Evolutionary conservation across 2,888 invertebrate genomes (phyloP), one percentile per base, ranked within the genome.

Genomic region (Coleophora flavipennella): DNA sequence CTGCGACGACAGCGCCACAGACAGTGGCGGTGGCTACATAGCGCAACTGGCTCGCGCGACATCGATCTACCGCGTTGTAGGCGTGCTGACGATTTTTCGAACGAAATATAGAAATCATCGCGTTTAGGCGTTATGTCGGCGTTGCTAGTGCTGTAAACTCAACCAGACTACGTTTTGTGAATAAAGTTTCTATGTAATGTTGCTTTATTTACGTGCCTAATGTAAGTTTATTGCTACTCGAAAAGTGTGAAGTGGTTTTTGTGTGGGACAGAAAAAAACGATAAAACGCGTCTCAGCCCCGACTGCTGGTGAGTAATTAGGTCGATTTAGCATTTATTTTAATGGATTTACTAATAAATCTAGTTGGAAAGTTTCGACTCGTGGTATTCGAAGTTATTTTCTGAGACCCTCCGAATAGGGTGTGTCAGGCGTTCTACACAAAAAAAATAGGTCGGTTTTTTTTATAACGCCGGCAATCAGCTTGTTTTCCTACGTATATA

Each of bases 31-130:
- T 49, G 49, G 55, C 67, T 67, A 72, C n/a, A n/a, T n/a, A 64
- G 51, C 48, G 68, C 71, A 80, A 72, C 69, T 66, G 53, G 51
- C 51, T 66, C 53, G 51, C 51, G 59, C 70, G 74, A 80, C 81
- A 83, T 84, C 80, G 83, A 83, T 84, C 68, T 73, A 59, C 65
- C 67, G 66, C 68, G 70, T n/a, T n/a, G n/a, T 77, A 70, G 62
- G 73, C 67, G 75, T 69, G 67, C 62, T 59, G 66, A 61, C 59
- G 62, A 62, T 71, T 70, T 68, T 64, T 65, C 73, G 72, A 74
- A 69, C 72, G 71, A 78, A 78, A 61, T 69, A 67, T 56, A 59
- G 62, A 66, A 71, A 74, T 64, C 67, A 69, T 62, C 66, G 67
- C 69, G 59, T 65, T 62, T 55, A 53, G 61, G 67, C 73, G 78